phyloP scores from a whole-genome alignment of 2,113 vertebrate species.

The Callithrix jacchus region DNA sequence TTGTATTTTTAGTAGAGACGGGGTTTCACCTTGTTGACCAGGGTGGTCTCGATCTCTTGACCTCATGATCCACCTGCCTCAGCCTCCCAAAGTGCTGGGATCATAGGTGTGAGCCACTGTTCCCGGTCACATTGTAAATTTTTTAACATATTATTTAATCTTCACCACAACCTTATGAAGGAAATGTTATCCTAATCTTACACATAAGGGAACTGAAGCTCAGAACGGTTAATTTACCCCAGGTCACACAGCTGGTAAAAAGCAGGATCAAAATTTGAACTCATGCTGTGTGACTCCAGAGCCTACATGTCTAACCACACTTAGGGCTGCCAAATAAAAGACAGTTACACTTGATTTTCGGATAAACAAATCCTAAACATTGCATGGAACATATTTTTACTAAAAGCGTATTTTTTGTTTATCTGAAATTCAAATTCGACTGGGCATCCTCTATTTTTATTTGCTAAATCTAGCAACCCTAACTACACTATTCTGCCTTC shows the following conservation, averaged over 20 bases:
- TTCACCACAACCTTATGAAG: not conserved
- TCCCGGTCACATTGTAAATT: not conserved
- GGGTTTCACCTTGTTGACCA: no score
- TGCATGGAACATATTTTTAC: slow-evolving; percentile 18
- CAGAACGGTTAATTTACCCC: not conserved
- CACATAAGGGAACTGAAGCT: not conserved
- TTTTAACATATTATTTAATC: slow-evolving; percentile 25
- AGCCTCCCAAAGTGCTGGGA: no score
- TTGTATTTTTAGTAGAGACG: no score
- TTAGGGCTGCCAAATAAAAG: not conserved
- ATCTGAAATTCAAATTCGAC: slow-evolving; percentile 51
- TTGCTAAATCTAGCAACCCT: slow-evolving; percentile 47
- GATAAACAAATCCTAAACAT: slow-evolving; percentile 41
- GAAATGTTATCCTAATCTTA: not conserved
- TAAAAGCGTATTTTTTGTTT: slow-evolving; percentile 54
- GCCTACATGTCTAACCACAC: not conserved
- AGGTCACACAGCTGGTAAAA: not conserved
- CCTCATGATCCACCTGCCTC: no score
- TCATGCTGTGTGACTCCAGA: not conserved
- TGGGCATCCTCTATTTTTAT: slow-evolving; percentile 8
- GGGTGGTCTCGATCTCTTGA: no score
- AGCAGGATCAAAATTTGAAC: slow-evolving; percentile 11
- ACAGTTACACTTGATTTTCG: slow-evolving; percentile 19
- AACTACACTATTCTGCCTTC: not conserved
- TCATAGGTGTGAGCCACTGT: no score